These are phyloP conservation scores for Sminthurides bifidus DNA, from an alignment of 1,140 invertebrate genomes.

Conservation along the genomic window DNA sequence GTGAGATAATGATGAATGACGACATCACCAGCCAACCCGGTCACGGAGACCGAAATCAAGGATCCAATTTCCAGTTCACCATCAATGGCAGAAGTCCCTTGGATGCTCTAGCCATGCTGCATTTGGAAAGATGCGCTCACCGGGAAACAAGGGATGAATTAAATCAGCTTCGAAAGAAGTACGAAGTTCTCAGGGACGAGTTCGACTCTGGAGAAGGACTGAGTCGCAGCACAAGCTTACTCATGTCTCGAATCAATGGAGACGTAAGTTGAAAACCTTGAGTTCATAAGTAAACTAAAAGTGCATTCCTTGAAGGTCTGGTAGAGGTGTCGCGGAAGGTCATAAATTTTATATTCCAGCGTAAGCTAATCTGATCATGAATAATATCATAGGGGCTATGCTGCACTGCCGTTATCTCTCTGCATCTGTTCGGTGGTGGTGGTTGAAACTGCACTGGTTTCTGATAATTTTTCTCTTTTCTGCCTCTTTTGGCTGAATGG, in stretches of 20 bases:
- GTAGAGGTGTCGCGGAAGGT: too few species aligned
- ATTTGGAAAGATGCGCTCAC: slow-evolving; percentile 34
- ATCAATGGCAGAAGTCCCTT: slow-evolving; percentile 27
- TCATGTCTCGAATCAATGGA: slow-evolving; percentile 24
- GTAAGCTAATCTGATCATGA: too few species aligned
- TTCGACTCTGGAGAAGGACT: slow-evolving; percentile 32
- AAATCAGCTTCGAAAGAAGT: slow-evolving; percentile 34
- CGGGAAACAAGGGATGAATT: slow-evolving; percentile 33
- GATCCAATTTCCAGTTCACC: slow-evolving; percentile 18
- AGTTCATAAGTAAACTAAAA: too few species aligned
- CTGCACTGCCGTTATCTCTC: too few species aligned
- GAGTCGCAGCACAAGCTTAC: slow-evolving; percentile 28
- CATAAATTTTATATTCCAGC: too few species aligned
- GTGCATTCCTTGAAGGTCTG: too few species aligned
- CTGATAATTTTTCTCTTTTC: too few species aligned
- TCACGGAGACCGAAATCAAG: slow-evolving; percentile 2
- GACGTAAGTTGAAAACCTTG: slow-evolving; percentile 24
- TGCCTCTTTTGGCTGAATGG: too few species aligned
- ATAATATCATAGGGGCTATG: too few species aligned
- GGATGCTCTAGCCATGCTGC: slow-evolving; percentile 33
- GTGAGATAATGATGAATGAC: slow-evolving; percentile 29
- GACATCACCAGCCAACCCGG: slow-evolving; percentile 11
- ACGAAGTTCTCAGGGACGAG: slow-evolving; percentile 33
- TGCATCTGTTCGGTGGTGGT: slow-evolving; percentile 1
- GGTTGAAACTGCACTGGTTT: too few species aligned